A percentile compares a stretch with the other conserved stretches of the same genome.
Evolutionary conservation across 2,113 vertebrate genomes (phyloP).

Genomic region (Glareola pratincola): DNA sequence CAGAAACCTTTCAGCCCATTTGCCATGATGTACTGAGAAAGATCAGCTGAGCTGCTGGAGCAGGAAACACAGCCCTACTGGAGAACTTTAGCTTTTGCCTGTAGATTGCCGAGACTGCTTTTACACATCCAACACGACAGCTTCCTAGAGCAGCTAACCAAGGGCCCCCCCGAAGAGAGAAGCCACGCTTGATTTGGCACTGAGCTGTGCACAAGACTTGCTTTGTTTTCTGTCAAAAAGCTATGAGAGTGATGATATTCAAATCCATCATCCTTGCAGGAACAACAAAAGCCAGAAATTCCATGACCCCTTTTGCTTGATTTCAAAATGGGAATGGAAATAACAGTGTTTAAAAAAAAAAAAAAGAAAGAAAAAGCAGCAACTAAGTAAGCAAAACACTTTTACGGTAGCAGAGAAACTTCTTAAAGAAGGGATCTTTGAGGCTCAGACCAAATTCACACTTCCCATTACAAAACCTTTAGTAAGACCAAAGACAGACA

Average conservation of each 20-base stretch:
- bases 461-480: background rate
- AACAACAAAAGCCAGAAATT: background rate
- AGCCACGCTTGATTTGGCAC: background rate
- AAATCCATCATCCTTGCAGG: background rate
- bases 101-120: background rate
- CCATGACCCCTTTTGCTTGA: background rate
- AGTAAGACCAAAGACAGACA: background rate
- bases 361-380: background rate
- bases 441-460: background rate
- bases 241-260: background rate
- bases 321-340: background rate
- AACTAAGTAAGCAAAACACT: background rate
- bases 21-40: background rate
- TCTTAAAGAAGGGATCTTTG: background rate
- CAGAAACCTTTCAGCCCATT: background rate
- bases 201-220: background rate
- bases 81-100: background rate
- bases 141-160: background rate
- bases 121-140: background rate
- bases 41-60: background rate
- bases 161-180: background rate
- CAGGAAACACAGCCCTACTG: background rate
- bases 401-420: background rate
- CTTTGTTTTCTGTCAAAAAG: background rate
- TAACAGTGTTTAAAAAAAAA: background rate